Conservation (phyloP, 2,797 vertebrate species). For the Staurois parvus region DNA sequence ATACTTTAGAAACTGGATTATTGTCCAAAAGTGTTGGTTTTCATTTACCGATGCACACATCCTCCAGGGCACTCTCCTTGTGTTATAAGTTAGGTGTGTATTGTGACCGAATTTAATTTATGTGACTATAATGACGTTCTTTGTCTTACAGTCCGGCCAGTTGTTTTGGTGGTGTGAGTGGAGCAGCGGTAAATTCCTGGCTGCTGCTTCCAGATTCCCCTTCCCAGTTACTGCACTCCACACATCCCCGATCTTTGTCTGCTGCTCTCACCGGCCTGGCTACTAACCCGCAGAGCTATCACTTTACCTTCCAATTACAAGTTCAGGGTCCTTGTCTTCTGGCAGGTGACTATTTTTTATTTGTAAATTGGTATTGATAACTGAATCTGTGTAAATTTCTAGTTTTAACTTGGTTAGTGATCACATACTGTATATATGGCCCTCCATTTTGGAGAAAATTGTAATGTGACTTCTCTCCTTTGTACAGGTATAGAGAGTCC, state of each 20-base stretch:
- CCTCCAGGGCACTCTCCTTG: neutral
- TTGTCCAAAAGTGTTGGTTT: neutral
- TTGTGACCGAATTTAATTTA: neutral
- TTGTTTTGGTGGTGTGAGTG: constrained; percentile 66
- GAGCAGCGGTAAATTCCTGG: constrained; percentile 65
- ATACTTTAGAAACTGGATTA: too few relatives aligned
- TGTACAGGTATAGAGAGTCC: constrained; percentile 91
- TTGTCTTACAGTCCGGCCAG: constrained; percentile 83
- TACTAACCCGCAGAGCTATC: constrained; percentile 87
- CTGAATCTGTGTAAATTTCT: too few relatives aligned
- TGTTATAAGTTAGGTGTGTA: neutral
- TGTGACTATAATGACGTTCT: neutral
- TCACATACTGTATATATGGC: too few relatives aligned
- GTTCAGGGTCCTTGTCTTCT: constrained; percentile 94
- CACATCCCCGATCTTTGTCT: constrained; percentile 64
- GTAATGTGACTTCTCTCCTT: neutral
- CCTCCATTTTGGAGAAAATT: too few relatives aligned
- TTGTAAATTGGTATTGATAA: too few relatives aligned
- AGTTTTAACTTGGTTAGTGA: too few relatives aligned
- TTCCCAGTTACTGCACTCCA: constrained; percentile 69
- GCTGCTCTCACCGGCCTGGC: constrained; percentile 85
- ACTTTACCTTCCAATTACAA: constrained; percentile 92
- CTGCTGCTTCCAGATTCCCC: constrained; percentile 63
- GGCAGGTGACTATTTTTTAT: constrained; percentile 79
- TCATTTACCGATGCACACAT: neutral